A percentile compares a stretch with the other conserved stretches of the same genome.
Conservation (phyloP, 2,113 vertebrate genomes). For the Numida meleagris region DNA sequence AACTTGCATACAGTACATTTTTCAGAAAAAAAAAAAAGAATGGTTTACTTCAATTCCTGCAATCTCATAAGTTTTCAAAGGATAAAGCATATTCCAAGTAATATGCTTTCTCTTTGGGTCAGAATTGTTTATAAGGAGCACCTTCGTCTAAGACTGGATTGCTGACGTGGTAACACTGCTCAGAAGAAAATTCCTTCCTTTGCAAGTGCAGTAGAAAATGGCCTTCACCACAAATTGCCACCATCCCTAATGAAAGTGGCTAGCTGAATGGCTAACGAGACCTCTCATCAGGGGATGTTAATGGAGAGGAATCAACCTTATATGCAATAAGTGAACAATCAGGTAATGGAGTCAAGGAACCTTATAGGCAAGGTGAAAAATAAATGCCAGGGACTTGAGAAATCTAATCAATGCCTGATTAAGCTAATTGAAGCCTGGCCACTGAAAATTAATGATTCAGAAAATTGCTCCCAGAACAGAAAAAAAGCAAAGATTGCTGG, state of each 20-base stretch:
- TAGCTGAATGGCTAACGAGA: constrained; percentile 57
- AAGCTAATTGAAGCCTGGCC: constrained; percentile 74
- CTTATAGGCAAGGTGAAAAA: constrained; percentile 73
- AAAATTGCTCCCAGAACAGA: constrained; percentile 70
- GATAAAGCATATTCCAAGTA: not conserved
- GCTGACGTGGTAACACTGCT: not conserved
- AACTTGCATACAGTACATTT: not conserved
- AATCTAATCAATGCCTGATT: constrained; percentile 76
- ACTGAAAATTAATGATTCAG: constrained; percentile 76
- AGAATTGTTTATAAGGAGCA: not conserved
- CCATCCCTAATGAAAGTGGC: constrained; percentile 64
- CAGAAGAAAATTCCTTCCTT: not conserved
- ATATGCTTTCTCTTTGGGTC: not conserved
- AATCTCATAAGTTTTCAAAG: not conserved
- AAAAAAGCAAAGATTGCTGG: constrained; percentile 57
- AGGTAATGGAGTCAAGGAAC: constrained; percentile 70
- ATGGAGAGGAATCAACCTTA: constrained; percentile 67
- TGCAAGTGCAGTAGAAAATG: constrained; percentile 14
- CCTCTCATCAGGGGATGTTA: constrained; percentile 60
- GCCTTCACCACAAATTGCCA: constrained; percentile 4
- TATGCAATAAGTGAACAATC: constrained; percentile 61
- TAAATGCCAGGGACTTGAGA: constrained; percentile 69
- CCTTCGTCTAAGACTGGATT: not conserved
- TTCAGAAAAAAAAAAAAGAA: not conserved
- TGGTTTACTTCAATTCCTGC: not conserved